Evolutionary conservation across 23 tunicate species (phyloP), one percentile per base, ranked within the genome.

Genomic region (Ciona savignyi): DNA sequence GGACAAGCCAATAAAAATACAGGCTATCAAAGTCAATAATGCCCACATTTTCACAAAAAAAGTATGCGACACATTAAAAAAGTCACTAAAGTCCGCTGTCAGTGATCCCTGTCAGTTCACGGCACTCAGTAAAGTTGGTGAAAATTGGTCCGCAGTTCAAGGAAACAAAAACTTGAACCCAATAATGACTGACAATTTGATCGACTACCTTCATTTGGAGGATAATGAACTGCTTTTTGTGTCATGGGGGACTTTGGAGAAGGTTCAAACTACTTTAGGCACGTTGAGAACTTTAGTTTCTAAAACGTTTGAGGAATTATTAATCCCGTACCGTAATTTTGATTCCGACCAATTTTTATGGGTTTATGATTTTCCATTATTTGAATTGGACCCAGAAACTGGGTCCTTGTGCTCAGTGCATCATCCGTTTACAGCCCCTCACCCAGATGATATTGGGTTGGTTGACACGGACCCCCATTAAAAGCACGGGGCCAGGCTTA

Each of bases 381-480:
- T 88, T 77, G 88, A 88, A 77, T 23, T 29, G 35, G 48, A 66
- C 33, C 23, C 21, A 33, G 62, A 76, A 15, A 49, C 33, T 20
- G 71, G 49, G 21, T 3, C 25, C 25, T 28, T 88, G 29, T 31
- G 65, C 60, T 65, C 82, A 33, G 88, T 77, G 29, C 96, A 88
- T 51, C 96, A 88, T 66, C 96, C 96, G 0, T 88, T 88, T 73
- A 88, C 96, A 1, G 72, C 86, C 35, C 96, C 96, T 29, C 73
- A 77, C 34, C 73, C 76, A 1, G 96, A 82, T 33, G 96, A 88
- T 48, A 25, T 73, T 20, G 29, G 51, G 1, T 34, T 71, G 65
- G 76, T 88, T 0, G 60, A 72, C 22, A 30, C 29, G 24, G 83
- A 82, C n/a, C 96, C n/a, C n/a, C 96, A 0, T 32, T 77, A 0